Base-by-base conservation (phyloP, 1,140 invertebrate genomes). In the Neodiprion virginianus region DNA sequence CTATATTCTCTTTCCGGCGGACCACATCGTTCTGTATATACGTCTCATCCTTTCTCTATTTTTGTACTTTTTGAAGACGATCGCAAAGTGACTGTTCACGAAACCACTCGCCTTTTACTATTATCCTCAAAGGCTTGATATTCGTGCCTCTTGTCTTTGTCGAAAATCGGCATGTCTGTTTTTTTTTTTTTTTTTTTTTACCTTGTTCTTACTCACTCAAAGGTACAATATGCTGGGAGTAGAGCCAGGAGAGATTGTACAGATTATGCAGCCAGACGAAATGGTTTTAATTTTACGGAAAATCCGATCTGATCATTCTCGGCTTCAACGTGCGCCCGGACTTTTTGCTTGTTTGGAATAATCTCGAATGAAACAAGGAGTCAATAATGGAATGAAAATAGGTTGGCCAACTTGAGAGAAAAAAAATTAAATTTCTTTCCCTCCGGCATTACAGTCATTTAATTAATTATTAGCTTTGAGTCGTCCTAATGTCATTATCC, bases 1-100 rank as follows among this genome's bases (percentile, higher is more conserved):
- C 79, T 77, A 78, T 81, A 82, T 83, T 79, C 85, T 83, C 76
- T 80, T 81, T 74, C 76, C 76, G 78, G 78, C 77, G 72, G 80
- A 84, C 1, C 50, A 53, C n/a, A 10, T n/a, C n/a, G n/a, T 53
- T 53, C 50, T 53, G 50, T 21, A 21, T 21, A 21, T 53, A 53
- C 17, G 17, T 21, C 17, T 21, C 17, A 21, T 21, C 17, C 50
- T 53, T 53, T n/a, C n/a, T 53, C n/a, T 53, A 53, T 53, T 53
- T 53, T n/a, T 2, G 50, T 53, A 11, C 50, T 11, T 21, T n/a
- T 53, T 10, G n/a, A 53, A 53, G n/a, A 14, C 50, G n/a, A 53
- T 53, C 50, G 50, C 50, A 53, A 53, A 2, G 10, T 53, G n/a
- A 53, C 10, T n/a, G 17, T 21, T 21, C 17, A 21, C 17, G 17